Evolutionary conservation across 2,888 invertebrate genomes (phyloP).

Genomic region (Reticulitermes lucifugus): DNA sequence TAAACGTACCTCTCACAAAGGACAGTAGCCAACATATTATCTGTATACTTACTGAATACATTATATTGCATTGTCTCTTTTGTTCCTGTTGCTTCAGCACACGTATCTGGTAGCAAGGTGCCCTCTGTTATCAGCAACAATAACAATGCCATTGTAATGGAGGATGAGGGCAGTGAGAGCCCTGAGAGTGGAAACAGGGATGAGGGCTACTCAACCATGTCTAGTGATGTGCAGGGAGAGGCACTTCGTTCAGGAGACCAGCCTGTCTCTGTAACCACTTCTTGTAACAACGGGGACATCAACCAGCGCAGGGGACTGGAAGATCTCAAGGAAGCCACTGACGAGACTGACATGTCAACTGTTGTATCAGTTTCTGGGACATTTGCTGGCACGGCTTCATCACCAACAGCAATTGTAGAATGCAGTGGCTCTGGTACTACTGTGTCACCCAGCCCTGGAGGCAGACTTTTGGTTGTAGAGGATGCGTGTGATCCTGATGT

Average conservation of each 20-base stretch:
- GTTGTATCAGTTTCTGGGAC: neutral
- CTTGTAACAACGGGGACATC: constrained; percentile 4
- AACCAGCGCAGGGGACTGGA: constrained; percentile 69
- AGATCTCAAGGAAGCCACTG: constrained; percentile 79
- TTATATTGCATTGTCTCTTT: neutral
- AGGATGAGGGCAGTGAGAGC: constrained; percentile 78
- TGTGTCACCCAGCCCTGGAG: neutral
- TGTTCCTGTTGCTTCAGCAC: neutral
- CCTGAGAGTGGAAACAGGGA: constrained; percentile 83
- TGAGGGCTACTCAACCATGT: constrained; percentile 88
- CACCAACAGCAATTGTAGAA: constrained; percentile 30
- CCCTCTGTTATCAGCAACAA: constrained; percentile 37
- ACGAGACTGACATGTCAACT: constrained; percentile 60
- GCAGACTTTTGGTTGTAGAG: constrained; percentile 66
- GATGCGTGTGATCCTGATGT: constrained; percentile 73
- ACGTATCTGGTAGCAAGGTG: constrained; percentile 14
- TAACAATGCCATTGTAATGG: constrained; percentile 60
- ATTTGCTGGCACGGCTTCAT: constrained; percentile 54
- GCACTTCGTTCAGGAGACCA: constrained; percentile 55
- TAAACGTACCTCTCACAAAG: too few relatives aligned
- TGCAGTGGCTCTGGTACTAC: constrained; percentile 63
- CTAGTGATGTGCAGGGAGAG: constrained; percentile 82
- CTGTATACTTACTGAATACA: neutral
- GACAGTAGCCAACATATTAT: too few relatives aligned
- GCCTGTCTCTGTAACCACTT: neutral